Percentiles rank a stretch among this genome's conserved stretches.
phyloP scores from a whole-genome alignment of 2,113 vertebrate species.

The Dermatemys mawii region DNA sequence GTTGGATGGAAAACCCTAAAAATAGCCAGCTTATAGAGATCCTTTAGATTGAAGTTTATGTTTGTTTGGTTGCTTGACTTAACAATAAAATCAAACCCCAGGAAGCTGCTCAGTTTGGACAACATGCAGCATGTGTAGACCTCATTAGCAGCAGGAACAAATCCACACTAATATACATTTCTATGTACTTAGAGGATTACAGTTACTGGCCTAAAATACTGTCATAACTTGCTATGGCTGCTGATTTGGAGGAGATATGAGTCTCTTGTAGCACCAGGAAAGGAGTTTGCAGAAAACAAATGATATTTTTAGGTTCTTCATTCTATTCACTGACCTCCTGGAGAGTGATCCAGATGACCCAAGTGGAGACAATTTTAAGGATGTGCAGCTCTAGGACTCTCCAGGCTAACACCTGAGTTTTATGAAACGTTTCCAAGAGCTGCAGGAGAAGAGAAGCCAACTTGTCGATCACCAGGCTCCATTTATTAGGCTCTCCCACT shows the following conservation, averaged over 20 bases:
- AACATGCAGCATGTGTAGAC: not conserved
- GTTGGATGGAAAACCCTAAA: not conserved
- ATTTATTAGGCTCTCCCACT: constrained; percentile 61
- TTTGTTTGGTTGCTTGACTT: not conserved
- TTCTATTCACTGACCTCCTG: constrained; percentile 73
- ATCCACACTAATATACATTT: not conserved
- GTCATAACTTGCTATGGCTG: too few species aligned
- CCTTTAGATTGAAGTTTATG: not conserved
- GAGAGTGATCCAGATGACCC: constrained; percentile 80
- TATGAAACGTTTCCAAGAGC: constrained; percentile 59
- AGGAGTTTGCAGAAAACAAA: not conserved
- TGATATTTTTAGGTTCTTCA: not conserved
- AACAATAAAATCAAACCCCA: not conserved
- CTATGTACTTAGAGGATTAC: not conserved
- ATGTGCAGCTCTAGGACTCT: constrained; percentile 81
- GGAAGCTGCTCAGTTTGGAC: not conserved
- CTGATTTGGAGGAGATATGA: not conserved
- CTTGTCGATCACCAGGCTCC: constrained; percentile 74
- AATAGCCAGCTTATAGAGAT: not conserved
- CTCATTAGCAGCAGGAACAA: not conserved
- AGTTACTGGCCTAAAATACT: not conserved
- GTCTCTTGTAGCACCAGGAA: not conserved
- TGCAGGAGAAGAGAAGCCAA: constrained; percentile 74
- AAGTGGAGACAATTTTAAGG: constrained; percentile 75
- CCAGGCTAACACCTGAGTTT: constrained; percentile 76